These are phyloP conservation scores for Acanthochromis polyacanthus DNA, from an alignment of 2,113 vertebrate species.

Conservation along the genomic window DNA sequence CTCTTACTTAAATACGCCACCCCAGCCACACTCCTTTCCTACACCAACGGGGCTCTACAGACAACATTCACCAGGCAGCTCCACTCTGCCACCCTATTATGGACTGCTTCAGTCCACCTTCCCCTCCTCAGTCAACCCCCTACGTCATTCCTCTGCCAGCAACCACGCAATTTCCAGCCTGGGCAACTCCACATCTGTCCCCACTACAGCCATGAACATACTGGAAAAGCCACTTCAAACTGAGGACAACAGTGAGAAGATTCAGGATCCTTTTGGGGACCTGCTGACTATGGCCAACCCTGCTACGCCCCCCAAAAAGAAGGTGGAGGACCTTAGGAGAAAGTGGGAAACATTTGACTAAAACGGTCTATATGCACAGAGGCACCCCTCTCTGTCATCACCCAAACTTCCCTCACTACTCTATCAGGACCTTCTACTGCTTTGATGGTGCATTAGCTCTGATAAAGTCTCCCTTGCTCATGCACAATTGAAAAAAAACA, in stretches of 20 bases:
- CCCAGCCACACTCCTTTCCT: constrained; percentile 81
- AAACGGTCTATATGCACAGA: constrained; percentile 29
- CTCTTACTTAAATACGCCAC: constrained; percentile 80
- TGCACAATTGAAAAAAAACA: neutral
- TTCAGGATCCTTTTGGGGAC: constrained; percentile 94
- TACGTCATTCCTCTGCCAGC: constrained; percentile 76
- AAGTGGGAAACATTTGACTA: constrained; percentile 97
- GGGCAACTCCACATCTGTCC: constrained; percentile 69
- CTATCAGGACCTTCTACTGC: constrained; percentile 51
- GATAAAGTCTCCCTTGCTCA: neutral
- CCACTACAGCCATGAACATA: constrained; percentile 67
- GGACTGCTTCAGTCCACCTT: constrained; percentile 46
- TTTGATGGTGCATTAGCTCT: constrained; percentile 6
- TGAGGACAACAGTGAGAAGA: constrained; percentile 74
- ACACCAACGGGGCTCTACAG: constrained; percentile 88
- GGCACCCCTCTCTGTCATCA: constrained; percentile 7
- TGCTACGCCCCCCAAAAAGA: constrained; percentile 83
- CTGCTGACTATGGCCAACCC: constrained; percentile 89
- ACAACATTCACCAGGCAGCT: constrained; percentile 81
- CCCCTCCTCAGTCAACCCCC: constrained; percentile 47
- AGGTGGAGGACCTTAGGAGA: constrained; percentile 90
- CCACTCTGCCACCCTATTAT: constrained; percentile 68
- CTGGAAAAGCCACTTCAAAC: constrained; percentile 79
- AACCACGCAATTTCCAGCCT: constrained; percentile 78
- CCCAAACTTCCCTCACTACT: constrained; percentile 35